Conservation (phyloP, 2,113 vertebrate genomes). For the Fulmarus glacialis region DNA sequence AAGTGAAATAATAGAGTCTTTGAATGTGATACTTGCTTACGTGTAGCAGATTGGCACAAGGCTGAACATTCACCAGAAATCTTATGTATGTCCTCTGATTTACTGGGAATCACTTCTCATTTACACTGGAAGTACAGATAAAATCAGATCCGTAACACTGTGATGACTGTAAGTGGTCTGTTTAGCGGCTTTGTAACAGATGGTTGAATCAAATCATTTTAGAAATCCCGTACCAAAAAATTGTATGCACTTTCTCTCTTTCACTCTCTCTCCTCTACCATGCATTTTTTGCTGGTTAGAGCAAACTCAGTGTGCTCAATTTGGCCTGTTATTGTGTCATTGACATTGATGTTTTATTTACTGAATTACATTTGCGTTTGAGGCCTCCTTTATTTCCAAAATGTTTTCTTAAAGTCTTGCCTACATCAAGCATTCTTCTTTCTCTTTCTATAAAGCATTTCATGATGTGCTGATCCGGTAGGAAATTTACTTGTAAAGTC, state of each 20-base stretch:
- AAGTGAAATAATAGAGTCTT: not conserved
- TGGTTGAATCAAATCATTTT: not conserved
- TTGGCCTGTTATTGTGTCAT: not conserved
- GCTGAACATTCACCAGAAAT: not conserved
- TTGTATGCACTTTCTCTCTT: not conserved
- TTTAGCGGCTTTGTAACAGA: not conserved
- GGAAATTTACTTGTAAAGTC: slow-evolving; percentile 23
- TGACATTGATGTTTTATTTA: not conserved
- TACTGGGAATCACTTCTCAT: not conserved
- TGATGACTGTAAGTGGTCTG: not conserved
- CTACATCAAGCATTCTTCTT: not conserved
- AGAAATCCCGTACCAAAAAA: not conserved
- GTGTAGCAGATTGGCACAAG: not conserved
- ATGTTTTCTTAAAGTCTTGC: not conserved
- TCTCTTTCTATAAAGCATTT: slow-evolving; percentile 9
- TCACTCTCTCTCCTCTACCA: not conserved
- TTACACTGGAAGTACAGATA: not conserved
- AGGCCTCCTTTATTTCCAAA: not conserved
- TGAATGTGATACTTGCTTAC: not conserved
- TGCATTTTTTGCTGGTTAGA: not conserved
- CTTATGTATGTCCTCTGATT: not conserved
- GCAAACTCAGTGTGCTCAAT: not conserved
- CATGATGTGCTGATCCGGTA: slow-evolving; percentile 21
- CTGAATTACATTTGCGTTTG: not conserved
- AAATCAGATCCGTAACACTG: not conserved